phyloP scores from a whole-genome alignment of 2,888 invertebrate species.

The Sericinus montela region DNA sequence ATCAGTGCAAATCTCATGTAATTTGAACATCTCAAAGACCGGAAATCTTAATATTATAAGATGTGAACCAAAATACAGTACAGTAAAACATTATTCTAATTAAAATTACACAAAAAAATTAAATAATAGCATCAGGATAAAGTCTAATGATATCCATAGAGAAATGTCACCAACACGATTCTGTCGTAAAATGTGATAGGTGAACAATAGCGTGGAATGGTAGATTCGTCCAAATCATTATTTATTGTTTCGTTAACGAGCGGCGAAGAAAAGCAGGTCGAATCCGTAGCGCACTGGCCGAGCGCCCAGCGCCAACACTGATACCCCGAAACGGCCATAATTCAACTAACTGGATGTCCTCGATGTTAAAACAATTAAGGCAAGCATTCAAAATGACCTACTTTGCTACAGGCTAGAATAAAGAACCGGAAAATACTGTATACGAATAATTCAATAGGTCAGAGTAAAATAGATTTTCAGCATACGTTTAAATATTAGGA shows the following conservation, averaged over 20 bases:
- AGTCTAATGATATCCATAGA: no score
- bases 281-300: slow-evolving; percentile 14
- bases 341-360: slow-evolving; percentile 10
- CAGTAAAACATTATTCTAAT: no score
- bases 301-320: slow-evolving; percentile 11
- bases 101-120: no score
- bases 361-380: slow-evolving; percentile 14
- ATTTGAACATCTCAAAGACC: slow-evolving; percentile 6
- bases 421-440: slow-evolving; percentile 6
- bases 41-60: slow-evolving; percentile 12
- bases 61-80: not conserved
- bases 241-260: slow-evolving; percentile 75
- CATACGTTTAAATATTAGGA: slow-evolving; percentile 2
- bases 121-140: no score
- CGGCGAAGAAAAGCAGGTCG: slow-evolving; percentile 48
- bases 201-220: slow-evolving; percentile 56
- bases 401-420: slow-evolving; percentile 1
- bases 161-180: slow-evolving; percentile 42
- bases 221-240: slow-evolving; percentile 66
- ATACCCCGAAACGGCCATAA: slow-evolving; percentile 9
- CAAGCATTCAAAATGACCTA: slow-evolving; percentile 11
- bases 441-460: slow-evolving; percentile 9
- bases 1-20: slow-evolving; percentile 20
- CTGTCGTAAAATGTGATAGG: slow-evolving; percentile 55
- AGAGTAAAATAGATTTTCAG: slow-evolving; percentile 4